Evolutionary conservation across 2,888 invertebrate genomes (phyloP).

Genomic region (Acleris laterana): DNA sequence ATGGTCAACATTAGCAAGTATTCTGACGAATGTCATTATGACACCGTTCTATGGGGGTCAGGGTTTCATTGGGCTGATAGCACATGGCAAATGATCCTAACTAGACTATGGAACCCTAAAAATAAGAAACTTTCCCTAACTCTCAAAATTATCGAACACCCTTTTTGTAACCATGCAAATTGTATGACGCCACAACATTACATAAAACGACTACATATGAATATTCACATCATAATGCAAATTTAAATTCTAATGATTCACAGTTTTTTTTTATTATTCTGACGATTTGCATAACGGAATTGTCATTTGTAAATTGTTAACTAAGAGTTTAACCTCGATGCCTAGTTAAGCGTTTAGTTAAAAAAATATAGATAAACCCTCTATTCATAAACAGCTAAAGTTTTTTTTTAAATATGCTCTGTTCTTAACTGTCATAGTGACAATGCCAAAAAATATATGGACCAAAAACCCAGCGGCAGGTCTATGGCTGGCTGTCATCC

Average conservation of each 20-base stretch:
- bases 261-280: conserved; percentile 15
- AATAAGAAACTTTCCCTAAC: not conserved
- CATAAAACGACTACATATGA: conserved; percentile 2
- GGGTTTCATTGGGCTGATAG: too few species aligned
- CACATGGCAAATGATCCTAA: too few species aligned
- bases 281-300: not conserved
- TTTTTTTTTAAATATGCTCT: too few species aligned
- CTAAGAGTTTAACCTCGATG: not conserved
- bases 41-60: too few species aligned
- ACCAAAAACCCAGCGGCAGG: too few species aligned
- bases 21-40: too few species aligned
- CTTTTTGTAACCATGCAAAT: not conserved
- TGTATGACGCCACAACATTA: not conserved
- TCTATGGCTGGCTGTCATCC: too few species aligned
- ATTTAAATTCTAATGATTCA: conserved; percentile 7
- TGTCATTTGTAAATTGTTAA: conserved; percentile 1
- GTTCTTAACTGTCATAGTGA: too few species aligned
- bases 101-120: not conserved
- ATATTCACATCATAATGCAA: conserved; percentile 17
- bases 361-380: too few species aligned
- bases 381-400: too few species aligned
- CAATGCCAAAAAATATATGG: too few species aligned
- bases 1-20: too few species aligned
- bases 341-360: not conserved
- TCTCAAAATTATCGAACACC: not conserved